phyloP scores from a whole-genome alignment of 2,113 vertebrate genomes.

The Tursiops truncatus region DNA sequence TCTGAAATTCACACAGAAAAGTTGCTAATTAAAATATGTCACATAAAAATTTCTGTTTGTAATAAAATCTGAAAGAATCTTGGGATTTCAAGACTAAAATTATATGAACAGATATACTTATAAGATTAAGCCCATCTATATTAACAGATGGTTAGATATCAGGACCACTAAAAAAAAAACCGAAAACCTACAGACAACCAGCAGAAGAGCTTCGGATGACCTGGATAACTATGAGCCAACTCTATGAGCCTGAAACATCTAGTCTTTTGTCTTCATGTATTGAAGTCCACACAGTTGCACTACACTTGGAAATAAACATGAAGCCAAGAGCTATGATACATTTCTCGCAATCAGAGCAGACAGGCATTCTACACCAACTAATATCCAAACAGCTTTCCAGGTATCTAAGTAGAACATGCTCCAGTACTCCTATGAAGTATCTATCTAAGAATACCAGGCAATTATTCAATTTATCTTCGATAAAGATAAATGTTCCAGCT shows the following conservation, averaged over 20 bases:
- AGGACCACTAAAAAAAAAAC: not conserved
- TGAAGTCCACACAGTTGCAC: not conserved
- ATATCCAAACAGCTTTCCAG: not conserved
- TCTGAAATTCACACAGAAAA: constrained; percentile 42
- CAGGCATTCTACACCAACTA: not conserved
- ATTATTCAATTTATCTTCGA: not conserved
- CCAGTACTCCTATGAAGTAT: constrained; percentile 11
- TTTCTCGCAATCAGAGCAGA: not conserved
- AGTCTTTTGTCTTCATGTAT: not conserved
- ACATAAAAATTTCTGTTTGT: not conserved
- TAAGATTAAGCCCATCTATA: not conserved
- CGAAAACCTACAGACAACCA: not conserved
- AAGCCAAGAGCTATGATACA: not conserved
- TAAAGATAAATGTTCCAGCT: not conserved
- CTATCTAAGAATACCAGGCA: not conserved
- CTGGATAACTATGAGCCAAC: not conserved
- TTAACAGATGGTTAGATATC: not conserved
- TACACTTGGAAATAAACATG: not conserved
- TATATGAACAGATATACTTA: not conserved
- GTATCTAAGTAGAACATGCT: not conserved
- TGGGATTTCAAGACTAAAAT: not conserved
- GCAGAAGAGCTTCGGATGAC: not conserved
- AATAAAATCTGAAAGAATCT: not conserved
- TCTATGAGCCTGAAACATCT: not conserved
- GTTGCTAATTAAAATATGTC: not conserved